Conservation (phyloP, 2,888 invertebrate species). For the Zaprionus lineosus region DNA sequence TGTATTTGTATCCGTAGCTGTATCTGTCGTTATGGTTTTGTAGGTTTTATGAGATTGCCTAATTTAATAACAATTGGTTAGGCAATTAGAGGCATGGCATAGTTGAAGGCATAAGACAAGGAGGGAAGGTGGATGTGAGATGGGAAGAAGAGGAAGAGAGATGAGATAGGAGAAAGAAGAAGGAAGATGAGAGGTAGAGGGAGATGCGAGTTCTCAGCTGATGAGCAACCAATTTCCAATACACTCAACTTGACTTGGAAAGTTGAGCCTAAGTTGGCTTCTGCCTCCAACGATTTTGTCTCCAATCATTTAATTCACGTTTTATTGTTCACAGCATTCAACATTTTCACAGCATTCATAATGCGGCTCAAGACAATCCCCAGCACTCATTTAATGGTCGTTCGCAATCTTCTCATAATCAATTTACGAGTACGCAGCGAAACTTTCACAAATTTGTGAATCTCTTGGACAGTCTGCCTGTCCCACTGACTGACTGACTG, state of each 20-base stretch:
- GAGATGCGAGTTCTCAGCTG: too few species aligned
- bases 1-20: too few species aligned
- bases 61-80: conserved; percentile 63
- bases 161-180: too few species aligned
- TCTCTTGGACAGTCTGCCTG: conserved; percentile 21
- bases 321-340: conserved; percentile 37
- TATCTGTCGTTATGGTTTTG: conserved; percentile 56
- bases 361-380: conserved; percentile 17
- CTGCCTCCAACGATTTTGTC: not conserved
- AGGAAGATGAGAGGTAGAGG: too few species aligned
- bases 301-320: conserved; percentile 26
- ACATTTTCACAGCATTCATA: conserved; percentile 24
- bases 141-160: too few species aligned
- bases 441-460: conserved; percentile 68
- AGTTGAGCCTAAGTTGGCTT: not conserved
- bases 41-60: conserved; percentile 57
- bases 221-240: too few species aligned
- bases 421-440: conserved; percentile 61
- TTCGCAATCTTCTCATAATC: conserved; percentile 68
- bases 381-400: conserved; percentile 33
- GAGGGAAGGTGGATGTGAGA: too few species aligned
- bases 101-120: conserved; percentile 37
- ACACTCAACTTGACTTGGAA: not conserved
- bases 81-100: conserved; percentile 31
- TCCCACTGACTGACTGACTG: conserved; percentile 1